These are phyloP conservation scores for Brachypalpus laphriformis DNA, from an alignment of 2,888 invertebrate genomes.

Conservation along the genomic window DNA sequence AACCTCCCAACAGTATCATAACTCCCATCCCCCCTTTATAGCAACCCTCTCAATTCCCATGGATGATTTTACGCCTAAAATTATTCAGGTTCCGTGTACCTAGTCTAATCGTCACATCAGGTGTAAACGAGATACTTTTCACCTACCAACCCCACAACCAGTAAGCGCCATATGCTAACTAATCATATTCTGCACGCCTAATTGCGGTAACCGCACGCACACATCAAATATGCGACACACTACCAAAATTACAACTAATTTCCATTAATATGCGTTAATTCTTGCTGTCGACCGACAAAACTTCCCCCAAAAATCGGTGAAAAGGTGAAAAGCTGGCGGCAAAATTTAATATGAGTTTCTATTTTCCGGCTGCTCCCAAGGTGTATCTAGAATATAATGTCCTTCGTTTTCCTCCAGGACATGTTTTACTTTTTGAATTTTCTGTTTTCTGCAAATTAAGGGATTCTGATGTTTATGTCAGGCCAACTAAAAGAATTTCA, in stretches of 20 bases:
- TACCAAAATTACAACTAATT: conserved; percentile 32
- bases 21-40: background rate
- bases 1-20: background rate
- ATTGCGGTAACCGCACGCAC: conserved; percentile 28
- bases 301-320: background rate
- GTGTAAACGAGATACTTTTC: conserved; percentile 34
- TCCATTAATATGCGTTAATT: conserved; percentile 37
- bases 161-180: conserved; percentile 19
- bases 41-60: background rate
- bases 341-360: conserved; percentile 1
- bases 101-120: conserved; percentile 37
- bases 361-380: background rate
- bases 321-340: conserved; percentile 9
- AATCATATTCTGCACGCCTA: conserved; percentile 29
- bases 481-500: conserved; percentile 34
- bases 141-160: background rate
- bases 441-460: conserved; percentile 21
- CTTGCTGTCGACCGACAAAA: background rate
- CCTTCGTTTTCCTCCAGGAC: background rate
- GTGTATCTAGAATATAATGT: background rate
- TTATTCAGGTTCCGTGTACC: conserved; percentile 7
- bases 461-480: conserved; percentile 24
- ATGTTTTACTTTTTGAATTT: background rate
- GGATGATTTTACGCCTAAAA: background rate
- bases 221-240: conserved; percentile 25